Evolutionary conservation across 2,797 vertebrate genomes (phyloP).

Genomic region (Bovichtus diacanthus): DNA sequence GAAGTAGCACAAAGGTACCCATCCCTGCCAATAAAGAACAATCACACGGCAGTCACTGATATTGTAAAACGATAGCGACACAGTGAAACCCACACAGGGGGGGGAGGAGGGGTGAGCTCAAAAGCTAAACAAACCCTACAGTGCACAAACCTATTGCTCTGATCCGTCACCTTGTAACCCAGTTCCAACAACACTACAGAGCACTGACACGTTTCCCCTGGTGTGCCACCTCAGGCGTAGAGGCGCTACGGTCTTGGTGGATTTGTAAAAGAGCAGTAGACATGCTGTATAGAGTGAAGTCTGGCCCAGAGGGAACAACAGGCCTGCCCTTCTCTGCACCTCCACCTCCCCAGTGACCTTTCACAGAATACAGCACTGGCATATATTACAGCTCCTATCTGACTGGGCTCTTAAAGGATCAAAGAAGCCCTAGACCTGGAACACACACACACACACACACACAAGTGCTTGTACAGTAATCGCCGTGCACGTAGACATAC

Average conservation of each 20-base stretch:
- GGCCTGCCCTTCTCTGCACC: slow-evolving; percentile 58
- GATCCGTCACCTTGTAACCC: slow-evolving; percentile 71
- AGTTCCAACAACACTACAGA: slow-evolving; percentile 64
- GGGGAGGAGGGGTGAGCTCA: slow-evolving; percentile 21
- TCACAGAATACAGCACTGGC: slow-evolving; percentile 67
- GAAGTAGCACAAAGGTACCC: not conserved
- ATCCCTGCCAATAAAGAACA: slow-evolving; percentile 31
- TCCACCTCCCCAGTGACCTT: slow-evolving; percentile 77
- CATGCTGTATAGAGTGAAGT: slow-evolving; percentile 58
- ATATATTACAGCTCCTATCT: slow-evolving; percentile 71
- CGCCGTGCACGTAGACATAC: not conserved
- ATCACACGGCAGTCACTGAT: slow-evolving; percentile 25
- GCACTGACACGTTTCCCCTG: slow-evolving; percentile 64
- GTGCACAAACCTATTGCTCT: slow-evolving; percentile 72
- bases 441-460: slow-evolving; percentile 37
- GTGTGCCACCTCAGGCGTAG: slow-evolving; percentile 67
- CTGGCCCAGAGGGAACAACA: slow-evolving; percentile 69
- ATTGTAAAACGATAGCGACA: slow-evolving; percentile 33
- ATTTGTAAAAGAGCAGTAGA: slow-evolving; percentile 70
- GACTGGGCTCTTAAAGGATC: slow-evolving; percentile 69
- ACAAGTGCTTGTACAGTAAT: slow-evolving; percentile 3
- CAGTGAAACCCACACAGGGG: not conserved
- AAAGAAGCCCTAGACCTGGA: slow-evolving; percentile 58
- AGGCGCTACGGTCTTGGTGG: slow-evolving; percentile 61
- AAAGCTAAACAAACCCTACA: slow-evolving; percentile 58